Conservation (phyloP, 2,113 vertebrate species). For the Vulpes vulpes region DNA sequence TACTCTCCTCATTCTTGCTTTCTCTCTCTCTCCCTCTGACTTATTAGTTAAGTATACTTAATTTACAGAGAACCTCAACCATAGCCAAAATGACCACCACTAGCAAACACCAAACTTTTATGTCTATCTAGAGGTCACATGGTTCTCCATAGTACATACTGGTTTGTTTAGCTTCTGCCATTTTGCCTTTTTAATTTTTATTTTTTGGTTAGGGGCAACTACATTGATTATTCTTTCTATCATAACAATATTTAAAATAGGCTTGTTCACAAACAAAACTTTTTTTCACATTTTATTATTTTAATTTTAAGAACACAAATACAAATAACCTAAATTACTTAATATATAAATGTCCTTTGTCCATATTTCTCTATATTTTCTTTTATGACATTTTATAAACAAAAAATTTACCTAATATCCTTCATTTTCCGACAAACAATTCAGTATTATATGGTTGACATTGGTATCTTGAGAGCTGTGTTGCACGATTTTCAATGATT, state of each 20-base stretch:
- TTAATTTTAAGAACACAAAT: constrained; percentile 65
- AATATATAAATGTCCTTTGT: constrained; percentile 38
- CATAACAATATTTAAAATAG: constrained; percentile 56
- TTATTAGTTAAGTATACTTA: background rate
- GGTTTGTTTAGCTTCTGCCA: background rate
- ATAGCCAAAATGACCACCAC: background rate
- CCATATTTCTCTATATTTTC: constrained; percentile 53
- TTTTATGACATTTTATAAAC: constrained; percentile 63
- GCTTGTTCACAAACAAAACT: constrained; percentile 25
- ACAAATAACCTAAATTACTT: constrained; percentile 50
- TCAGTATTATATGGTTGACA: constrained; percentile 11
- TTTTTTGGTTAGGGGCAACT: background rate
- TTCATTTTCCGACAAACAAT: constrained; percentile 68
- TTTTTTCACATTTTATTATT: constrained; percentile 45
- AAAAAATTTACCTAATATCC: constrained; percentile 62
- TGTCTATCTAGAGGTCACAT: background rate
- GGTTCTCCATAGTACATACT: background rate
- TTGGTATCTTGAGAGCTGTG: constrained; percentile 37
- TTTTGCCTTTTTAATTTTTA: background rate
- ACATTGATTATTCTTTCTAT: constrained; percentile 15
- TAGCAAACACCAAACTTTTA: background rate
- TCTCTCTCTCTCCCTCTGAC: background rate
- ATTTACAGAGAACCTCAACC: background rate
- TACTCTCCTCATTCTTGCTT: background rate
- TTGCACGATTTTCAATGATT: constrained; percentile 53